Conservation (phyloP, 2,113 vertebrate species). For the Rhagologus leucostigma region DNA sequence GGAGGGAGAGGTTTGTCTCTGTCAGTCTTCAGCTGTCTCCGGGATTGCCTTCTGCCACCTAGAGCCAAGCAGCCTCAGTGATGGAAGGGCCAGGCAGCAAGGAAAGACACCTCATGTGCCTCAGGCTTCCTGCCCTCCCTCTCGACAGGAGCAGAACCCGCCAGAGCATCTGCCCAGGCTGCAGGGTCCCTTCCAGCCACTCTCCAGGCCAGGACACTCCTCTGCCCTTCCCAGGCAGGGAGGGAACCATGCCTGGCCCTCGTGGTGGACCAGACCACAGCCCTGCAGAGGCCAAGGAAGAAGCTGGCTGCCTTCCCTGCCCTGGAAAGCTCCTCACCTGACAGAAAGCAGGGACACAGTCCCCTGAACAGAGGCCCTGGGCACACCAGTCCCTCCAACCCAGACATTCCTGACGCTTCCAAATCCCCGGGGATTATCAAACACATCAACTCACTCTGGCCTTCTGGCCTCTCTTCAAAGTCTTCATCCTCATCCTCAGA, state of each 20-base stretch:
- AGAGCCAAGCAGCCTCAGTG: not conserved
- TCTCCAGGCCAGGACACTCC: too few species aligned
- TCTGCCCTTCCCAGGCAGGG: not conserved
- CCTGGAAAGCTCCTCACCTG: not conserved
- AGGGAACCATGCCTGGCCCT: not conserved
- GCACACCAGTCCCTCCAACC: not conserved
- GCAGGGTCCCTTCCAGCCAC: not conserved
- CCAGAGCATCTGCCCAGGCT: not conserved
- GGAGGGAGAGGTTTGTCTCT: constrained; percentile 95
- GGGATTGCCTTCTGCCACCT: constrained; percentile 92
- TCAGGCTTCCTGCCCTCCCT: not conserved
- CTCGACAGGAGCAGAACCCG: rapidly evolving
- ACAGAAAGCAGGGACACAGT: not conserved
- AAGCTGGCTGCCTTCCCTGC: not conserved
- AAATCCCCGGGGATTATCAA: not conserved
- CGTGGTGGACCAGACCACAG: not conserved
- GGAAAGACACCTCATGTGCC: not conserved
- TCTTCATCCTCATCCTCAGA: constrained; percentile 99
- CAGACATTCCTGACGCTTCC: not conserved
- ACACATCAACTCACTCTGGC: constrained; percentile 74
- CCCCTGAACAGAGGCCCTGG: not conserved
- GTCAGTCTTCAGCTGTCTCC: constrained; percentile 92
- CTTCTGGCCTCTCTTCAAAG: constrained; percentile 96
- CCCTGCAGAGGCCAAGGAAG: not conserved
- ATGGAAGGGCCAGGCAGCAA: not conserved